Conservation (phyloP, 2,113 vertebrate species). For the Brienomyrus brachyistius region DNA sequence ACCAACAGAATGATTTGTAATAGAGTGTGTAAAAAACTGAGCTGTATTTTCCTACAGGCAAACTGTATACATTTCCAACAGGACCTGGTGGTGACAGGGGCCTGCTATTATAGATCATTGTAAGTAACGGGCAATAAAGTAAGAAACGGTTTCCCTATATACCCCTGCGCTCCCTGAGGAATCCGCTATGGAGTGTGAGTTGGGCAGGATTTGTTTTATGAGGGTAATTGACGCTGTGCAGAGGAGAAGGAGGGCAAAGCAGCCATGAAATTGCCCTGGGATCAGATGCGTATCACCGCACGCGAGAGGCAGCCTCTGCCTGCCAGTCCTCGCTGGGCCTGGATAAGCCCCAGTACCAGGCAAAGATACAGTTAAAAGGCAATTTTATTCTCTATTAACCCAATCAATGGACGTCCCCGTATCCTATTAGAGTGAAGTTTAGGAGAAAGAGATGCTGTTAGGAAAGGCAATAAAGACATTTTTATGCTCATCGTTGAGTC, state of each 20-base stretch:
- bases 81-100: neutral
- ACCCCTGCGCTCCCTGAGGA: neutral
- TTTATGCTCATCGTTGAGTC: constrained; percentile 51
- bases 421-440: constrained; percentile 65
- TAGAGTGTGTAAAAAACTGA: neutral
- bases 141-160: neutral
- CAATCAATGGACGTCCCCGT: constrained; percentile 71
- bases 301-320: constrained; percentile 42
- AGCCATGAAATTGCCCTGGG: constrained; percentile 72
- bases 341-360: constrained; percentile 61
- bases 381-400: constrained; percentile 80
- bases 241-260: constrained; percentile 64
- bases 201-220: constrained; percentile 55
- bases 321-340: constrained; percentile 40
- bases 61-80: neutral
- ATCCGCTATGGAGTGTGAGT: constrained; percentile 17
- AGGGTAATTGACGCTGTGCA: constrained; percentile 62
- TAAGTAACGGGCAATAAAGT: constrained; percentile 21
- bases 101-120: constrained; percentile 17
- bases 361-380: constrained; percentile 64
- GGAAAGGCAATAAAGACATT: constrained; percentile 59
- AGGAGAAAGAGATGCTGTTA: constrained; percentile 43
- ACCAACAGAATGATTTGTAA: neutral
- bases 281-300: constrained; percentile 62
- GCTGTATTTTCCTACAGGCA: neutral